phyloP scores from a whole-genome alignment of 2,797 vertebrate genomes.

The Silurus lanzhouensis region DNA sequence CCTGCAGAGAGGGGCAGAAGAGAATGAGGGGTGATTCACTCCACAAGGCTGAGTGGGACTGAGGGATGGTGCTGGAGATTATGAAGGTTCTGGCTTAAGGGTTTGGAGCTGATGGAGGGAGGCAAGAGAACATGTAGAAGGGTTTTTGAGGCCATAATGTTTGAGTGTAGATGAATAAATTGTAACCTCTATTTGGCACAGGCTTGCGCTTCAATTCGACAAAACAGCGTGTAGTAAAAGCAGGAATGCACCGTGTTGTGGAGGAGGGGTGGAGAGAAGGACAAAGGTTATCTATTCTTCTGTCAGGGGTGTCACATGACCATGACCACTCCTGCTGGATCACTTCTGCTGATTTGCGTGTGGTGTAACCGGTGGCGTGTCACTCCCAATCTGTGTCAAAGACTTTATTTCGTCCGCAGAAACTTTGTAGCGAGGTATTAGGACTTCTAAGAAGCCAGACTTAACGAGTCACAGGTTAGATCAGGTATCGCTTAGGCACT shows the following conservation, averaged over 20 bases:
- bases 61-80: neutral
- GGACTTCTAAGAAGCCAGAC: conserved; percentile 13
- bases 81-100: neutral
- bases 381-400: neutral
- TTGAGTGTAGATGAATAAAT: neutral
- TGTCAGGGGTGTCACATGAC: conserved; percentile 39
- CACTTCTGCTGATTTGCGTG: conserved; percentile 22
- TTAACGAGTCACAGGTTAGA: neutral
- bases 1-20: conserved; percentile 28
- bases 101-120: neutral
- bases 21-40: conserved; percentile 11
- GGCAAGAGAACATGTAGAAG: neutral
- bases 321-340: conserved; percentile 6
- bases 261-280: conserved; percentile 34
- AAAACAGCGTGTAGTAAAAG: neutral
- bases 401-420: neutral
- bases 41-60: conserved; percentile 13
- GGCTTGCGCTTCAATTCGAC: neutral
- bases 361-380: neutral
- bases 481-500: conserved; percentile 17
- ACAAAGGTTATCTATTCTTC: conserved; percentile 55
- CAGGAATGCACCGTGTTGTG: conserved; percentile 30
- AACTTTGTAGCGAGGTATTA: neutral
- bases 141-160: neutral
- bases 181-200: neutral